Base-by-base conservation (phyloP, 1,140 invertebrate genomes). In the Zophobas morio region DNA sequence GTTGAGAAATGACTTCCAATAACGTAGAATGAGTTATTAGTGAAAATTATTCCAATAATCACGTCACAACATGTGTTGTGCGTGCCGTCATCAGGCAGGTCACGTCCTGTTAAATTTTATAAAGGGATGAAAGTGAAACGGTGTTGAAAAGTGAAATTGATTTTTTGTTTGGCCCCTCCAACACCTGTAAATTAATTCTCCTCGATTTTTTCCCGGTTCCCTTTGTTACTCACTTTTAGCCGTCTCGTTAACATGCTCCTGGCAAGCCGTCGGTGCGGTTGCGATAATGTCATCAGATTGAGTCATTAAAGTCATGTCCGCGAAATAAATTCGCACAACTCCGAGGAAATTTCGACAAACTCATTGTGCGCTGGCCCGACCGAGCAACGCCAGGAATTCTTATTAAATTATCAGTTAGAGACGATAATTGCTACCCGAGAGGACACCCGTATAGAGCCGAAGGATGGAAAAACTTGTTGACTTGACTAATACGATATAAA, bases 401-500 rank as follows among this genome's bases (percentile, higher is more conserved):
- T 81, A 82, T 82, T 79, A 82, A 82, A 83, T 82, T 82, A 82
- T 81, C 82, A 78, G 82, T 83, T 80, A 78, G 79, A 63, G 75
- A 75, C 34, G 76, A 81, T 81, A 80, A 82, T 80, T 81, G 78
- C 79, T 74, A 70, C 51, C 70, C 56, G 77, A 33, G n/a, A 74
- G 79, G 76, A 81, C 81, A 81, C 78, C 78, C 81, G 82, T 80
- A 79, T 80, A 76, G 77, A 54, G 73, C 77, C 75, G 53, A 75
- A 72, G 47, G 36, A 60, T 60, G 37, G 72, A 74, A 74, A 74
- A 74, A 74, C 37, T 56, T 74, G 71, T 74, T 40, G 72, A 74
- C 71, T 77, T 80, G 80, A 79, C 85, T 84, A 86, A 86, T 86
- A 84, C 82, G 84, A 83, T 84, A 85, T 85, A 85, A 86, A 86